Conservation (phyloP, 2,113 vertebrate species). For the Chamaea fasciata region DNA sequence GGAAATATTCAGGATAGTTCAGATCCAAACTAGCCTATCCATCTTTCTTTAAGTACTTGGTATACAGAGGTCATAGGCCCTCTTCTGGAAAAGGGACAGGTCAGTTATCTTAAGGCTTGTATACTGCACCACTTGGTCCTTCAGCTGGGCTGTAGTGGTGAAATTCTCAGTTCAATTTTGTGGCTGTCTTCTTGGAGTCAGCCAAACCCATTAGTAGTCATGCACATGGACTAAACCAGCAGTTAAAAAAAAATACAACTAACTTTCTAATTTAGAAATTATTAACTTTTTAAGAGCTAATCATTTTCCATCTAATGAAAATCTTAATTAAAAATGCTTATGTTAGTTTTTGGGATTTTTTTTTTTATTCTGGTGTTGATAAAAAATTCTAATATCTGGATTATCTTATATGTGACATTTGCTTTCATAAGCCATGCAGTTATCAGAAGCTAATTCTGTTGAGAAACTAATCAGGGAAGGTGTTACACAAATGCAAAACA, state of each 20-base stretch:
- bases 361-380: conserved; percentile 31
- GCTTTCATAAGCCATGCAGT: conserved; percentile 73
- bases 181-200: not conserved
- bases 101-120: not conserved
- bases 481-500: conserved; percentile 81
- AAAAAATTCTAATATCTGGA: conserved; percentile 65
- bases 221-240: not conserved
- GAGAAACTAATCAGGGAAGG: conserved; percentile 85
- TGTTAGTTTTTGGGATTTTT: not conserved
- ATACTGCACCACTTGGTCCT: not conserved
- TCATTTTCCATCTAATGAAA: conserved; percentile 12
- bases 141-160: not conserved
- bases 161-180: not conserved
- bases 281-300: conserved; percentile 3
- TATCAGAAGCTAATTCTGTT: conserved; percentile 80
- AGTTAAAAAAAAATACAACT: not conserved
- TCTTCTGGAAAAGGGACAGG: not conserved
- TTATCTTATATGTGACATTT: conserved; percentile 76
- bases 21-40: not conserved
- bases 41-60: not conserved
- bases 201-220: not conserved
- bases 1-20: not conserved
- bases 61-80: not conserved
- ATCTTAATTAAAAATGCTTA: conserved; percentile 61
- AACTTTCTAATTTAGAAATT: not conserved